Evolutionary conservation across 1,140 invertebrate species (phyloP).

Genomic region (Whitmania pigra): DNA sequence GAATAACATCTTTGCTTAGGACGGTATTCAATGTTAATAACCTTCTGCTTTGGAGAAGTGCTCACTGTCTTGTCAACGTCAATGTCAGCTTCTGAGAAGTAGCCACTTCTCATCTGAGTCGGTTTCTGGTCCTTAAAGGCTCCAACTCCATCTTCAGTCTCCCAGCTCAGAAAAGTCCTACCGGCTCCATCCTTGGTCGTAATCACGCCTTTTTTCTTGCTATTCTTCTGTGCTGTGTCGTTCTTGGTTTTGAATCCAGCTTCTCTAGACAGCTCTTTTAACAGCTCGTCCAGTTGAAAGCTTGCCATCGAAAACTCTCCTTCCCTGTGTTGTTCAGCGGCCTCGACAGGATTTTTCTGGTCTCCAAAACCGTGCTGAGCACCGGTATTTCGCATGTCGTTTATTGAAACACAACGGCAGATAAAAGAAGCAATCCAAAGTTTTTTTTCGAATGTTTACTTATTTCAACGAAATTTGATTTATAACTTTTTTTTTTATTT

Average conservation of each 20-base stretch:
- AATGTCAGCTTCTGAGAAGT: background rate
- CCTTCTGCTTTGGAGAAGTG: background rate
- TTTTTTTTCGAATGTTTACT: no score
- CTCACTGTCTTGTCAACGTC: background rate
- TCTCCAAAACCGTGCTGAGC: no score
- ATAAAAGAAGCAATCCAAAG: no score
- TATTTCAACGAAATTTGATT: no score
- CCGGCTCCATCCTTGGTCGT: background rate
- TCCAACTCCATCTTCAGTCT: background rate
- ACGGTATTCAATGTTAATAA: constrained; percentile 4
- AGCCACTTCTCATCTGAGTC: background rate
- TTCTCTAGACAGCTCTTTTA: background rate
- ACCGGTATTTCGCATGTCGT: no score
- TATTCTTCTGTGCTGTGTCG: background rate
- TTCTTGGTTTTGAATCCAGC: background rate
- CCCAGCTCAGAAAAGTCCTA: background rate
- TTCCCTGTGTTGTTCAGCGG: no score
- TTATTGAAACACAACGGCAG: no score
- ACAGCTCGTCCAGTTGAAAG: constrained; percentile 1
- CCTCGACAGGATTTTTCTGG: no score
- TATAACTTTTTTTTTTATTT: no score
- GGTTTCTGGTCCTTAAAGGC: background rate
- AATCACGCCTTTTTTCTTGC: background rate
- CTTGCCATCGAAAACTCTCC: background rate
- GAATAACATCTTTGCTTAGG: constrained; percentile 10